Conservation (phyloP, 2,113 vertebrate species). For the Mixornis gularis region DNA sequence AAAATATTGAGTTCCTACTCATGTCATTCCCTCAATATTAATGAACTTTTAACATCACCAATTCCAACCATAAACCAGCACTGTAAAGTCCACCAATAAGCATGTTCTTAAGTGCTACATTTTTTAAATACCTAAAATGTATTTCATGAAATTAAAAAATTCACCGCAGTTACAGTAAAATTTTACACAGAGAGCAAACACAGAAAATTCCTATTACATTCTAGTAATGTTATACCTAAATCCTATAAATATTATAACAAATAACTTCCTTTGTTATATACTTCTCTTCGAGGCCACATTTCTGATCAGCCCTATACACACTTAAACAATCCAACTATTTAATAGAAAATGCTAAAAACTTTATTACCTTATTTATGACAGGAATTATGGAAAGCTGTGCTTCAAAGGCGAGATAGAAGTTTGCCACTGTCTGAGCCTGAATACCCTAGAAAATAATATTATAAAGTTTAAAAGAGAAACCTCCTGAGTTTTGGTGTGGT, state of each 20-base stretch:
- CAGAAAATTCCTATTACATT: neutral
- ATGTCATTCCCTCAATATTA: neutral
- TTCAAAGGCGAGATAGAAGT: constrained; percentile 97
- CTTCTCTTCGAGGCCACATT: neutral
- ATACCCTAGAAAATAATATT: constrained; percentile 79
- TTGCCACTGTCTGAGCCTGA: constrained; percentile 96
- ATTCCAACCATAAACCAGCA: neutral
- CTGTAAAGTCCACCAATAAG: neutral
- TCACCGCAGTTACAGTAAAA: neutral
- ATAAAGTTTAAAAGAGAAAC: neutral
- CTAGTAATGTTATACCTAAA: neutral
- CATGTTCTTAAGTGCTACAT: neutral
- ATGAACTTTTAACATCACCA: neutral
- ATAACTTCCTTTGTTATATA: neutral
- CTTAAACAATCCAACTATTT: neutral
- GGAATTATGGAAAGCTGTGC: constrained; percentile 91
- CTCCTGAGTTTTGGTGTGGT: neutral
- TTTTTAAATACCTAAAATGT: neutral
- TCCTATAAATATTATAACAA: neutral
- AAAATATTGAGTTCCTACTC: neutral
- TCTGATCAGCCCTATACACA: neutral
- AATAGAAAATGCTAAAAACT: neutral
- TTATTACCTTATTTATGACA: constrained; percentile 92
- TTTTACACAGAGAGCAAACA: neutral
- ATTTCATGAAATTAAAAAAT: neutral